These are phyloP conservation scores for Steinernema carpocapsae DNA, from an alignment of 2,888 invertebrate species.

Conservation along the genomic window DNA sequence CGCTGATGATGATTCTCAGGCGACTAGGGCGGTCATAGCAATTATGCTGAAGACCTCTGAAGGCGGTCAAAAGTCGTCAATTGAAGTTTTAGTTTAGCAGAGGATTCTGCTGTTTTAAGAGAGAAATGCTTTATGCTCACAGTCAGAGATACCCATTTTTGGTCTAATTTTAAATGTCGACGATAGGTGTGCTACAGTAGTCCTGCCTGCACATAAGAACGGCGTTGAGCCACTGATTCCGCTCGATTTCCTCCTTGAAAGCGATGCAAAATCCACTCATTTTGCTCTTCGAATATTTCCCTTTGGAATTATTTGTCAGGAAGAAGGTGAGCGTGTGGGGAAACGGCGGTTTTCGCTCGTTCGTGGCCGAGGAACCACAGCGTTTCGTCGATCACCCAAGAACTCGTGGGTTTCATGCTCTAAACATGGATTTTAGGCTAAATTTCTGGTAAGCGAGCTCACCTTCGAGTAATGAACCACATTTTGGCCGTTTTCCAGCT, in stretches of 20 bases:
- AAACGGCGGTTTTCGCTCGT: constrained; percentile 51
- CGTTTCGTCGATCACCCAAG: constrained; percentile 57
- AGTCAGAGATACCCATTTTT: background rate
- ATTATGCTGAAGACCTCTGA: too few relatives aligned
- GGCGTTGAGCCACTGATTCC: constrained; percentile 50
- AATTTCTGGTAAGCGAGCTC: constrained; percentile 8
- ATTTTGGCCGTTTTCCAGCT: constrained; percentile 53
- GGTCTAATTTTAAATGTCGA: background rate
- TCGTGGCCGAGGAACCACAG: constrained; percentile 62
- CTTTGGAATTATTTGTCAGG: constrained; percentile 43
- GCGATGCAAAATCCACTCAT: constrained; percentile 51
- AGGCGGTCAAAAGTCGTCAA: too few relatives aligned
- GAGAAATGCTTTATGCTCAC: constrained; percentile 2
- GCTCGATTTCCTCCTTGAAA: constrained; percentile 44
- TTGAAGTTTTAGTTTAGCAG: too few relatives aligned
- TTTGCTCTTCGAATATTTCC: constrained; percentile 45
- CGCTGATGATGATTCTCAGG: too few relatives aligned
- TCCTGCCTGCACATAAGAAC: constrained; percentile 49
- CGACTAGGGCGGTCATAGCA: too few relatives aligned
- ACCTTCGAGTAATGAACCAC: constrained; percentile 54
- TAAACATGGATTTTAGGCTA: background rate
- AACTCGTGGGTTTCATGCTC: constrained; percentile 48
- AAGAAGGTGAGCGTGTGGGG: constrained; percentile 48
- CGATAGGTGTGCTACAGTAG: constrained; percentile 38
- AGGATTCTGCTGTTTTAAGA: too few relatives aligned